Conservation (phyloP, 2,888 invertebrate species). For the Drosophila meridionalis region DNA sequence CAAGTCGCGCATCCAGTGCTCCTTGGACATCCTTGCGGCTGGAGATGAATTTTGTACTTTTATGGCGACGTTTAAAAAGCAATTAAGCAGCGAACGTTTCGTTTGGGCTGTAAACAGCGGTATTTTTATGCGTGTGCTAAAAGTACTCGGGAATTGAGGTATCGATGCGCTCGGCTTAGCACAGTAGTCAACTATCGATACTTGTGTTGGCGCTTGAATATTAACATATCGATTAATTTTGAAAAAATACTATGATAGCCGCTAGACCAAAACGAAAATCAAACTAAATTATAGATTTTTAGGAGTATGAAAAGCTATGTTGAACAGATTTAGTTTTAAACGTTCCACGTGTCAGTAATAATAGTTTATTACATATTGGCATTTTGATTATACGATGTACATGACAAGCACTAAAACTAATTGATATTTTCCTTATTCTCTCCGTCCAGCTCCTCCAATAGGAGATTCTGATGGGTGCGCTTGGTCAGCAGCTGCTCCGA, state of each 20-base stretch:
- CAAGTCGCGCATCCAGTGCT: conserved; percentile 90
- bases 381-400: conserved; percentile 28
- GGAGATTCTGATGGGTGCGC: conserved; percentile 43
- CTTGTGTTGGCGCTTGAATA: conserved; percentile 10
- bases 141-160: neutral
- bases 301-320: neutral
- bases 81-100: conserved; percentile 3
- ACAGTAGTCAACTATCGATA: conserved; percentile 18
- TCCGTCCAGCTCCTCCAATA: conserved; percentile 55
- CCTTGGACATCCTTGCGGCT: conserved; percentile 73
- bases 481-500: conserved; percentile 57
- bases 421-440: conserved; percentile 70
- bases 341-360: conserved; percentile 2
- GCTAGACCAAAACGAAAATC: too few species aligned
- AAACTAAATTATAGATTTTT: too few species aligned
- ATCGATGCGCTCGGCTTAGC: conserved; percentile 22
- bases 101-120: conserved; percentile 17
- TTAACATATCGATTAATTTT: conserved; percentile 5
- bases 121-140: neutral
- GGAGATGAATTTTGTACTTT: neutral
- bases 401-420: conserved; percentile 31
- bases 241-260: neutral
- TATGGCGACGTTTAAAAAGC: conserved; percentile 1
- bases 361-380: conserved; percentile 3
- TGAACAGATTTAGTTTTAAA: neutral